These are phyloP conservation scores for Cataglyphis albicans DNA, from an alignment of 2,888 invertebrate genomes.

Conservation along the genomic window DNA sequence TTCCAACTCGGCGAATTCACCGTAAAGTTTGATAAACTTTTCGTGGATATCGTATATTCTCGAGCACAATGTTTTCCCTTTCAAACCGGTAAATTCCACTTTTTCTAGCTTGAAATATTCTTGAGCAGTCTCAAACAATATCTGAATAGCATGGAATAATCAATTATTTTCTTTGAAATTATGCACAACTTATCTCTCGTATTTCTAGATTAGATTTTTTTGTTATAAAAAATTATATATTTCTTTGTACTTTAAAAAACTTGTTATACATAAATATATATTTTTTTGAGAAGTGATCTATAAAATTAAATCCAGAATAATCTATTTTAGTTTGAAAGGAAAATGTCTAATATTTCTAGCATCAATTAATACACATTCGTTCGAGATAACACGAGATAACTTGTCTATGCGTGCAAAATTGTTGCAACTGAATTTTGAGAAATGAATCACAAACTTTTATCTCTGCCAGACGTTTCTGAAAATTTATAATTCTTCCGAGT, in stretches of 20 bases:
- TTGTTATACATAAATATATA: not conserved
- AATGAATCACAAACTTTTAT: slow-evolving; percentile 85
- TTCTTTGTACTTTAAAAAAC: not conserved
- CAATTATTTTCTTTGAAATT: slow-evolving; percentile 5
- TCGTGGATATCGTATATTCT: slow-evolving; percentile 86
- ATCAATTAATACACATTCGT: not conserved
- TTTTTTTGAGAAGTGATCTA: not conserved
- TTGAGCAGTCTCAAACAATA: slow-evolving; percentile 91
- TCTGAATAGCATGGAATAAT: slow-evolving; percentile 82
- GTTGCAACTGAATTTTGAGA: slow-evolving; percentile 7
- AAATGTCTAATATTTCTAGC: not conserved
- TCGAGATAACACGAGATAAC: not conserved
- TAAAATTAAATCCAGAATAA: not conserved
- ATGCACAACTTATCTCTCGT: not conserved
- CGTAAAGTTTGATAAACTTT: slow-evolving; percentile 80
- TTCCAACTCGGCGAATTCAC: slow-evolving; percentile 85
- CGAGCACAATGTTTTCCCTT: slow-evolving; percentile 88
- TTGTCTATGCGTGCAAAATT: not conserved
- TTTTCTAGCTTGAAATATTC: slow-evolving; percentile 96
- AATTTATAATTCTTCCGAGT: slow-evolving; percentile 90
- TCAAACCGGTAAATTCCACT: slow-evolving; percentile 91
- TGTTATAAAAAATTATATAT: not conserved
- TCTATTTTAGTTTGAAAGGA: not conserved
- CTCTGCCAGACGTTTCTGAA: slow-evolving; percentile 89
- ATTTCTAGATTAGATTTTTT: not conserved